Base-by-base conservation (phyloP, 2,888 invertebrate species). In the Heliconius erato region DNA sequence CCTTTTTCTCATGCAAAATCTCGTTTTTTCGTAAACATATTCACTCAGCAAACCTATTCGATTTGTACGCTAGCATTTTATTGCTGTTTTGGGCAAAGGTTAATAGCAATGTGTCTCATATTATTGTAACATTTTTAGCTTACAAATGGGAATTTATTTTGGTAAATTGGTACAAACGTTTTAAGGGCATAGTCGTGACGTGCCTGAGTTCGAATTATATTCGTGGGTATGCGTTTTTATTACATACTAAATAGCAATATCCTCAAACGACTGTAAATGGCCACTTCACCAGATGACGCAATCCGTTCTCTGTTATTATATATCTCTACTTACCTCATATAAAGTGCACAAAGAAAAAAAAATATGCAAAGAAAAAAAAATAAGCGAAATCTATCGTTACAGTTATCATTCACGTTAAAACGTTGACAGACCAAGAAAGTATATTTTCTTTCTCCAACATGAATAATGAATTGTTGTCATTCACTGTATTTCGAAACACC, bases 21-120 rank as follows among this genome's bases (percentile, higher is more conserved):
- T 81, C 79, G 67, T 63, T 76, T 63, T 76, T 63, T 76, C n/a
- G 76, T 84, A 82, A 85, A 86, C 84, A 82, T 84, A 84, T 44
- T 72, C 72, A 26, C 26, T 72, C 72, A 49, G 72, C 28, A 72
- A 72, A 44, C 49, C n/a, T 49, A 49, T 84, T 85, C 85, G 72
- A 76, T 84, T 84, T 85, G 82, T 83, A 79, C 74, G 79, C 78
- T 82, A 77, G 82, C 84, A 83, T 85, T 82, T 83, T 83, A 84
- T 81, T 83, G 83, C 81, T 81, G 83, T 79, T 84, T 79, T 81
- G 65, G 71, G 77, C 59, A 74, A 74, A 83, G 59, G 59, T 82
- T 68, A 77, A 69, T 44, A 63, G 65, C 49, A 23, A 81, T 72
- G 65, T 79, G 69, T 71, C 65, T 16, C 65, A 49, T 49, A 49